Conservation (phyloP, 2,888 invertebrate species). For the Noctua fimbriata region DNA sequence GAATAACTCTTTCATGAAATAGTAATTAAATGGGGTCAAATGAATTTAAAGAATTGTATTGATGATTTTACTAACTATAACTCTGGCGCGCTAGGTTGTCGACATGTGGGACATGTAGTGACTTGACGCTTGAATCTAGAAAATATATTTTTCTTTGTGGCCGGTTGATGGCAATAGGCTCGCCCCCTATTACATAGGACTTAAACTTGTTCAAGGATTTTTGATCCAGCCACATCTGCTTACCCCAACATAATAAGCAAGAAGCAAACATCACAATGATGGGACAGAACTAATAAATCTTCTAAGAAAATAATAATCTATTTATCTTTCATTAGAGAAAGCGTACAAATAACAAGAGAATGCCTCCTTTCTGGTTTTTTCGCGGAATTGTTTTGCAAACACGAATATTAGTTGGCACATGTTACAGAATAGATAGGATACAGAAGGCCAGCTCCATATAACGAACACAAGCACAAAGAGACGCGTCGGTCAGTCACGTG, state of each 20-base stretch:
- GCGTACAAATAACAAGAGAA: conserved; percentile 33
- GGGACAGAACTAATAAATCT: conserved; percentile 15
- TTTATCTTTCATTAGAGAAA: conserved; percentile 36
- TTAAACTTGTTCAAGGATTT: no score
- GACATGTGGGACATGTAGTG: no score
- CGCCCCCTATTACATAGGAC: no score
- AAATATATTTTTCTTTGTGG: no score
- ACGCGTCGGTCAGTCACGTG: neutral
- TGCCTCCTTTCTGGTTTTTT: conserved; percentile 41
- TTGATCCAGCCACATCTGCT: neutral
- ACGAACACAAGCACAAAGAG: neutral
- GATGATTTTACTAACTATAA: no score
- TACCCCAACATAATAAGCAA: neutral
- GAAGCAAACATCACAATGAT: conserved; percentile 20
- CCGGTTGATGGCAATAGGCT: no score
- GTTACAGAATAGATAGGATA: neutral
- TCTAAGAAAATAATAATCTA: conserved; percentile 23
- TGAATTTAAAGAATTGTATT: no score
- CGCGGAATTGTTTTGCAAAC: conserved; percentile 56
- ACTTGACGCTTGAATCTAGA: no score
- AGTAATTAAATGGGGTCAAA: no score
- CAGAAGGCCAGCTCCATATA: conserved; percentile 2
- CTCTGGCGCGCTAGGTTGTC: no score
- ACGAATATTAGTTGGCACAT: conserved; percentile 40
- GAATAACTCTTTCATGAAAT: no score